phyloP scores from a whole-genome alignment of 2,797 vertebrate genomes.

The Pitangus sulphuratus region DNA sequence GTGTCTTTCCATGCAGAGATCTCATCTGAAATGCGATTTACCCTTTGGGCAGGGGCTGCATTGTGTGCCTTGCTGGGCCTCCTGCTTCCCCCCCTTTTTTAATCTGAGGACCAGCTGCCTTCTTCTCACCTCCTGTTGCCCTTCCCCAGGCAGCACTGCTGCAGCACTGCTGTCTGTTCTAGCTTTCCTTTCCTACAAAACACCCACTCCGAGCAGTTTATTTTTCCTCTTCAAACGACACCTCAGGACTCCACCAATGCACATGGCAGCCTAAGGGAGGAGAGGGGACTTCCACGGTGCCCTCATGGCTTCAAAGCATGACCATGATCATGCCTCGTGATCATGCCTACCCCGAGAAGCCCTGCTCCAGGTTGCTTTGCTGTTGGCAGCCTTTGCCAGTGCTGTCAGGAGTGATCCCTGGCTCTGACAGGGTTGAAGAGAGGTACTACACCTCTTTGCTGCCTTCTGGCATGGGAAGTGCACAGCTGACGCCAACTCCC shows the following conservation, averaged over 20 bases:
- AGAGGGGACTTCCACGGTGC: neutral
- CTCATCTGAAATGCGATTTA: accelerated
- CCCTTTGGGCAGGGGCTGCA: neutral
- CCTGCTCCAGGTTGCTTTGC: accelerated
- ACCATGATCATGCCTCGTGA: too few species aligned
- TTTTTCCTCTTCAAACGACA: neutral
- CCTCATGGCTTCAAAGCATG: accelerated
- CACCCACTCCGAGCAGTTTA: neutral
- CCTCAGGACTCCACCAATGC: neutral
- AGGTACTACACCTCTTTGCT: neutral
- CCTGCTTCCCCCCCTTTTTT: neutral
- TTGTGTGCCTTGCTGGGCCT: neutral
- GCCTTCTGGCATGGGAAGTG: neutral
- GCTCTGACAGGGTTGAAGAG: neutral
- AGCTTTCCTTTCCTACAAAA: neutral
- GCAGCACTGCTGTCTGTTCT: neutral
- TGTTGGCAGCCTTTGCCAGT: neutral
- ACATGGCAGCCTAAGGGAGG: neutral
- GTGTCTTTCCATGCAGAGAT: neutral
- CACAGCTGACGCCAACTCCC: accelerated
- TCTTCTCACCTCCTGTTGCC: neutral
- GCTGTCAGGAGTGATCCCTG: accelerated
- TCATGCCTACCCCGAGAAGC: neutral
- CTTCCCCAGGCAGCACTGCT: neutral
- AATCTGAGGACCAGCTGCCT: neutral